A percentile compares a stretch with the other conserved stretches of the same genome.
These are phyloP conservation scores for Halcyon chelicuti DNA, from an alignment of 2,797 vertebrate species.

Conservation along the genomic window DNA sequence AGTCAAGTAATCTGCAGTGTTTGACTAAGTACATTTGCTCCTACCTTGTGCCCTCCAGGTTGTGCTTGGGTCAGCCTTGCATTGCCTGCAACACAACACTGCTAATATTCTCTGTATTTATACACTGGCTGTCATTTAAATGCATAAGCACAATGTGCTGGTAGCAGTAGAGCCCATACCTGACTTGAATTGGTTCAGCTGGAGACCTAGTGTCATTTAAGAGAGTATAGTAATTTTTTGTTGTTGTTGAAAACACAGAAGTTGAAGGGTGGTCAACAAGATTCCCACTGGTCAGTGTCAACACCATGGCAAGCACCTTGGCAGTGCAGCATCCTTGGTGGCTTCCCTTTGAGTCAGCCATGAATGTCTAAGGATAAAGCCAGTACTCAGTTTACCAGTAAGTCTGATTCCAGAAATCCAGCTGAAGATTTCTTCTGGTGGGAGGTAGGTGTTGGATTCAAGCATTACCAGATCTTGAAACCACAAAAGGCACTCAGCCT, in stretches of 20 bases:
- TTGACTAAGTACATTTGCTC: not conserved
- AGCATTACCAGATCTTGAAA: not conserved
- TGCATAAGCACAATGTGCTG: not conserved
- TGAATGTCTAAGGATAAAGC: not conserved
- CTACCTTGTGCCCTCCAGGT: not conserved
- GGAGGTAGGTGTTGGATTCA: fast-evolving
- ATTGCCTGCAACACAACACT: not conserved
- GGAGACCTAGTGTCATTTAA: not conserved
- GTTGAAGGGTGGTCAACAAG: not conserved
- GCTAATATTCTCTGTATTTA: not conserved
- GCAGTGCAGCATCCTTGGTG: not conserved
- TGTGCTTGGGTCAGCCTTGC: not conserved
- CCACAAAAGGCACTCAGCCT: not conserved
- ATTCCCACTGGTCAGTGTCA: not conserved
- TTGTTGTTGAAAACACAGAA: not conserved
- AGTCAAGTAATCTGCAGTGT: not conserved
- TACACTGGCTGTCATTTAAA: not conserved
- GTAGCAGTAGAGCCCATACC: fast-evolving
- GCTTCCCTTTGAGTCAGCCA: not conserved
- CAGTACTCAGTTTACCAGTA: not conserved
- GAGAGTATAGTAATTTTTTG: not conserved
- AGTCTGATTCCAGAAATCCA: not conserved
- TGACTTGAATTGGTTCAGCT: not conserved
- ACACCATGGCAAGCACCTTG: not conserved
- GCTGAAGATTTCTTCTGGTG: not conserved